These are phyloP conservation scores for Hippocampus zosterae DNA, from an alignment of 2,113 vertebrate genomes.

Conservation along the genomic window DNA sequence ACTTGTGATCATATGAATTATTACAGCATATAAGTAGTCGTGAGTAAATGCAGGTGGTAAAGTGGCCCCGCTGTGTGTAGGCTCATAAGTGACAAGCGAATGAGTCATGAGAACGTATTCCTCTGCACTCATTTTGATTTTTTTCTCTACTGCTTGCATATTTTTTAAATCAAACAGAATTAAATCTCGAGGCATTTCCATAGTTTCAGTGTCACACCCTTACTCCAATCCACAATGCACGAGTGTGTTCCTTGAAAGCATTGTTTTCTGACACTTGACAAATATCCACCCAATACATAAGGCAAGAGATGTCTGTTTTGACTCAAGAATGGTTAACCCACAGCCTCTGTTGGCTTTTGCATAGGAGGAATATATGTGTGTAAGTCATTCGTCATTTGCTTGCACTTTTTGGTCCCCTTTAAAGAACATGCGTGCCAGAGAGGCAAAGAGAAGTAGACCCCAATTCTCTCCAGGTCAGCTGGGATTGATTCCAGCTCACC, in stretches of 20 bases:
- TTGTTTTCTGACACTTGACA: background rate
- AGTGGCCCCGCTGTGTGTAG: slow-evolving; percentile 31
- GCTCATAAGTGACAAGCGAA: slow-evolving; percentile 25
- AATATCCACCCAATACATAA: background rate
- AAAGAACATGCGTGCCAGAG: too few species aligned
- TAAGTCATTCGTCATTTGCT: background rate
- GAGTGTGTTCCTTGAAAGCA: background rate
- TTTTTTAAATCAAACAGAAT: background rate
- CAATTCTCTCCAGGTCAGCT: background rate
- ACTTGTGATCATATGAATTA: background rate
- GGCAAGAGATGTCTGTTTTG: slow-evolving; percentile 2
- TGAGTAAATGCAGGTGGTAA: slow-evolving; percentile 41
- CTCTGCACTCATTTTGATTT: slow-evolving; percentile 56
- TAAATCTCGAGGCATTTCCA: background rate
- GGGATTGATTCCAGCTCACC: background rate
- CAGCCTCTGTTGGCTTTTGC: slow-evolving; percentile 2
- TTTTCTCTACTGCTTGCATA: slow-evolving; percentile 17
- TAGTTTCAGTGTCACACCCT: background rate
- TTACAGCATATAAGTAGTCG: background rate
- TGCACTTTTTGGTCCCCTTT: background rate
- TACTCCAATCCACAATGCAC: background rate
- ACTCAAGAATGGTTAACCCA: slow-evolving; percentile 3
- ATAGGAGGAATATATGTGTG: background rate
- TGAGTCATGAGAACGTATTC: slow-evolving; percentile 60
- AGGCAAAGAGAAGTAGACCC: too few species aligned